Evolutionary conservation across 2,113 vertebrate species (phyloP), one percentile per base, ranked within the genome.

Genomic region (Formicarius rufipectus): DNA sequence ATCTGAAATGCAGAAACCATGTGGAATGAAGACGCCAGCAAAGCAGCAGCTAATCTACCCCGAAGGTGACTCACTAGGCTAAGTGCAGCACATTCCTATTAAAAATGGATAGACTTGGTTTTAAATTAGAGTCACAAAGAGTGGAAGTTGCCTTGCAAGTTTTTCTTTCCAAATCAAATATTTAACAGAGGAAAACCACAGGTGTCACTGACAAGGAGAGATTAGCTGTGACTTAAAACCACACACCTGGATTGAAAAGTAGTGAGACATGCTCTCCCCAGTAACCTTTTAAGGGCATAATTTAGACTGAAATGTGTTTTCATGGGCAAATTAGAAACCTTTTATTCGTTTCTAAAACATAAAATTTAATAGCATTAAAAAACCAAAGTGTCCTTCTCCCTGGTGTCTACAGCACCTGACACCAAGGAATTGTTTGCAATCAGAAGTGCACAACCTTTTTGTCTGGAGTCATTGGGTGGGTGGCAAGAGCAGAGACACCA

Each of bases 131-230:
- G 95, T 84, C 47, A 30, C 74, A 79, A 73, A 69, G 90, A 95
- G 79, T 90, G 68, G 93, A 90, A 96, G 91, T 72, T 89, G 84
- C 50, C 86, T 72, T 73, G 84, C 44, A 74, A 60, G 93, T 68
- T 97, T 95, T 82, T 87, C 89, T 96, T 97, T 97, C 97, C 97
- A 96, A 95, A 97, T 97, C 67, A 97, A 97, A 97, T 97, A 97
- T 97, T 97, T 94, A 98, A 92, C 45, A 93, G 62, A 97, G 95
- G 92, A 97, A 96, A 97, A 91, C 58, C 73, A 83, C 22, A 58
- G 91, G 91, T 94, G 84, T 96, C 82, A 95, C 63, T 86, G 90
- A 87, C 91, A 89, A 78, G 82, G 87, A 83, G 91, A 95, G 90
- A 90, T 84, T 89, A 72, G 53, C 86, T 84, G 87, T 80, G 74